Evolutionary conservation across 2,113 vertebrate genomes (phyloP), one percentile per base, ranked within the genome.

Genomic region (Nannospalax galili): DNA sequence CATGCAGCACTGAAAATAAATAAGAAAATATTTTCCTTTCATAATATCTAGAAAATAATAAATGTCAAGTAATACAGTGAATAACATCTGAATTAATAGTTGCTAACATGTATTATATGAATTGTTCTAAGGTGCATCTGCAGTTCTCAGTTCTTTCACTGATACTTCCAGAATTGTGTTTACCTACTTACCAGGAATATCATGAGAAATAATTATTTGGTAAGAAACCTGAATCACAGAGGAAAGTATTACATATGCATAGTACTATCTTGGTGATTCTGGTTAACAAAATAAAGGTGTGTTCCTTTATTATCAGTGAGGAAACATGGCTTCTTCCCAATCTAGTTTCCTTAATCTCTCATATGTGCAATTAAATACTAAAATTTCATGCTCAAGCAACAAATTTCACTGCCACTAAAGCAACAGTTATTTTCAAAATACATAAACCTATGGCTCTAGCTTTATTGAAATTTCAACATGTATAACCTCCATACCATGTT

Each of bases 401-500:
- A 64, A 56, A 94, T 93, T 75, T 82, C 0, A 0, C 80, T 93
- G 85, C 2, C 42, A 58, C 64, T 90, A 92, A 96, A 95, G 88
- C 84, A 94, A 94, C 52, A 90, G 77, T 62, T 3, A 0, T 93
- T 95, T 91, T 86, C 19, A 84, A 97, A 96, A 97, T 14, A 81
- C 60, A 97, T 94, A 97, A 97, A 72, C n/a, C 77, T 82, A 72
- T 69, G 91, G 77, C 42, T 74, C 90, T 91, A 37, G 69, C 93
- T 98, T 97, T 94, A 95, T 95, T 69, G 97, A 95, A 97, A 87
- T 88, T 79, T 62, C 92, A 92, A 95, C 0, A 86, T n/a, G 58
- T 97, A 96, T 87, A 94, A 81, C 93, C 84, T 97, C 94, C 93
- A 97, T 95, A 84, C 85, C 84, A 72, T 94, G 28, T 26, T 16